Base-by-base conservation (phyloP, 2,888 invertebrate genomes). In the Ennomos fuscantarius region DNA sequence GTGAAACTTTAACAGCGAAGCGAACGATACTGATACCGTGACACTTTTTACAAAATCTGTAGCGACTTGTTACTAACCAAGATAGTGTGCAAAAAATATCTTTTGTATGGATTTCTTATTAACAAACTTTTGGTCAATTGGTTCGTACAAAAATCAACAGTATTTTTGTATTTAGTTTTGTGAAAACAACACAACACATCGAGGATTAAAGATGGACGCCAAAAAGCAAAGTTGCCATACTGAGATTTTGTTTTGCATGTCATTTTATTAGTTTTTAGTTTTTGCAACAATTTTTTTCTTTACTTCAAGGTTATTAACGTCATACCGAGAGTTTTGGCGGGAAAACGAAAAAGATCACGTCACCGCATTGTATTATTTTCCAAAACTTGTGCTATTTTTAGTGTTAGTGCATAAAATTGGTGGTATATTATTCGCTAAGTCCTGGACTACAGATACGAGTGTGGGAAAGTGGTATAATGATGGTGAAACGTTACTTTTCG, bases 201-300 rank as follows among this genome's bases (percentile, higher is more conserved):
- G 88, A 87, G 83, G 82, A 86, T 81, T 83, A 89, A 91, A 91
- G 91, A 92, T 92, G 92, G 92, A 92, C 91, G 92, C 91, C 83
- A 87, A 87, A 87, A 87, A 81, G 78, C 81, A 72, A 81, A 86
- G 86, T 89, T 89, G 88, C 82, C 79, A 72, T 73, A 76, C 69
- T 48, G 8, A 33, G 13, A 33, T 75, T 79, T 76, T 72, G 76
- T 75, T 79, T 76, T 72, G 78, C 78, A 76, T 78, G 71, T 73
- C 73, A 76, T 74, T 69, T 63, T 31, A 10, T 11, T 55, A 32
- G 37, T 36, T 12, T 40, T 15, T 47, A 24, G 24, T 40, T 41
- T 41, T 42, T 50, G 34, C 50, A 33, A 50, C 2, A 37, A 36
- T 37, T 35, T 42, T 15, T 9, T 11, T 41, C 5, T 47, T 40